Base-by-base conservation (phyloP, 2,113 vertebrate species). In the Panthera leo region DNA sequence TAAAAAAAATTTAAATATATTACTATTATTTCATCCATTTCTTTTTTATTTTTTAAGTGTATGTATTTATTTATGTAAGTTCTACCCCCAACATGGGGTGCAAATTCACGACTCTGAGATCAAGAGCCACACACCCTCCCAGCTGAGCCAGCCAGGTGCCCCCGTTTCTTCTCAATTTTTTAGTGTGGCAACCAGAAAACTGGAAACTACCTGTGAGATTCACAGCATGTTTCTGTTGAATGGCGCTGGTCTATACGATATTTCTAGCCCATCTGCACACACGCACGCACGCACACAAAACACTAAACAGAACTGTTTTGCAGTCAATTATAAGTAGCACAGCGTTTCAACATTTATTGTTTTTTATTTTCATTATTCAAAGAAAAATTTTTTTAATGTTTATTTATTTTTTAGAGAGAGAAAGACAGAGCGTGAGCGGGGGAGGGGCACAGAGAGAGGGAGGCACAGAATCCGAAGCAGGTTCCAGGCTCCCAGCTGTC, bases 331-430 rank as follows among this genome's bases (percentile, higher is more conserved):
- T 15, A 53, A 51, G 31, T 13, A 19, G n/a, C 68, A 42, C 27
- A 2, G n/a, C 16, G 55, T 68, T n/a, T 70, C 75, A 21, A 71
- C 23, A 42, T 6, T 42, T 19, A 42, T 70, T 12, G 3, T 39
- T 27, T 61, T 79, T 78, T 70, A 90, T 93, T 95, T 55, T 48
- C 79, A 71, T 53, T 10, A 39, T 31, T 91, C 58, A 83, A 45
- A 45, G 45, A 45, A 45, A 45, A 45, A 45, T 0, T n/a, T 34
- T 29, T 14, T 68, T 19, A 18, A 58, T 53, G 45, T 70, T n/a
- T 18, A 67, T 67, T 14, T 67, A 68, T 68, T 68, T 68, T 31
- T 25, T 23, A 25, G 12, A 16, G 63, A 65, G 27, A 65, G 29
- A 65, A 27, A 12, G 61, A 25, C 11, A 34, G 29, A 13, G 2